phyloP scores from a whole-genome alignment of 2,797 vertebrate genomes.

The Trachurus trachurus region DNA sequence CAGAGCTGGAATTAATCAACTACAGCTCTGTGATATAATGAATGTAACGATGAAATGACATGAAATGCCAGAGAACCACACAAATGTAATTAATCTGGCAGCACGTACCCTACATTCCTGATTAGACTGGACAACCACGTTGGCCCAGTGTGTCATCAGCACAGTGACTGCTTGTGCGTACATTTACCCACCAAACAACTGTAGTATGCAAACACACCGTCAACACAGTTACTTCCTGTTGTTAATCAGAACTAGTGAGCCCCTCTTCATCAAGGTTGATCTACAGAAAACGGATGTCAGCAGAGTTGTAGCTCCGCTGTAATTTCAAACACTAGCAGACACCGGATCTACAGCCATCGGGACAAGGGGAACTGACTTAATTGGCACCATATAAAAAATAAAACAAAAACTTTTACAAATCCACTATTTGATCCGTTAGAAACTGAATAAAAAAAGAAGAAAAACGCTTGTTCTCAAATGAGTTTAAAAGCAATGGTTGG shows the following conservation, averaged over 20 bases:
- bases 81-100: conserved; percentile 30
- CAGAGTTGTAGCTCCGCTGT: conserved; percentile 48
- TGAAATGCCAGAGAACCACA: conserved; percentile 31
- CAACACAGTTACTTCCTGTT: neutral
- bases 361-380: conserved; percentile 47
- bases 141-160: conserved; percentile 38
- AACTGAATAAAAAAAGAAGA: conserved; percentile 40
- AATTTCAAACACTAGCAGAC: conserved; percentile 58
- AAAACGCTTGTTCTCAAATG: conserved; percentile 51
- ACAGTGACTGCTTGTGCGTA: conserved; percentile 44
- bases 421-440: conserved; percentile 61
- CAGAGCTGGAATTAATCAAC: conserved; percentile 41
- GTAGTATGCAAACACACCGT: conserved; percentile 31
- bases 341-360: conserved; percentile 46
- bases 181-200: conserved; percentile 30
- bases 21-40: conserved; percentile 26
- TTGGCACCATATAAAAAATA: conserved; percentile 80
- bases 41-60: conserved; percentile 24
- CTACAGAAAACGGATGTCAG: conserved; percentile 57
- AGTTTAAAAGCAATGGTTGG: conserved; percentile 60
- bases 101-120: conserved; percentile 59
- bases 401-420: conserved; percentile 27
- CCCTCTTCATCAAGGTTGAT: conserved; percentile 17
- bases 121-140: conserved; percentile 57
- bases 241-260: conserved; percentile 25